phyloP scores from a whole-genome alignment of 1,140 invertebrate genomes.

The Pogonomyrmex barbatus region DNA sequence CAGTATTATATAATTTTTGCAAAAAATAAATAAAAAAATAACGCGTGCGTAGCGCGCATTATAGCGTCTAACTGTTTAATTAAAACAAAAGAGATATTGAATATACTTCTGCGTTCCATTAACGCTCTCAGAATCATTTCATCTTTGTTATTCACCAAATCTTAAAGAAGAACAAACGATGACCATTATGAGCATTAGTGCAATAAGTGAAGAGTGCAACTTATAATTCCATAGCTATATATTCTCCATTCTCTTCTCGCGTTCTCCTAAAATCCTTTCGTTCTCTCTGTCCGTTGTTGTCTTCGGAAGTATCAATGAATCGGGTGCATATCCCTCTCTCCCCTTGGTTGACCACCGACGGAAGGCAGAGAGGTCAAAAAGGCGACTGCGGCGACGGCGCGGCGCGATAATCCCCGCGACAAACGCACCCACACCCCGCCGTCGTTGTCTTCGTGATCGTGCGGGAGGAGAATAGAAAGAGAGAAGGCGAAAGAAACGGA shows the following conservation, averaged over 20 bases:
- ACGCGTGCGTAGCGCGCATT: too few relatives aligned
- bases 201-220: not conserved
- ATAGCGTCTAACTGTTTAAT: too few relatives aligned
- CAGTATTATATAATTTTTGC: too few relatives aligned
- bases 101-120: too few relatives aligned
- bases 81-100: too few relatives aligned
- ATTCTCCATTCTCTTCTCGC: too few relatives aligned
- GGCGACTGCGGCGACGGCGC: slow-evolving; percentile 41
- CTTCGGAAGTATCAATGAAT: slow-evolving; percentile 46
- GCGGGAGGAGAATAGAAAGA: not conserved
- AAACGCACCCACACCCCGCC: slow-evolving; percentile 50
- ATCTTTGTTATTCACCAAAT: too few relatives aligned
- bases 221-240: not conserved
- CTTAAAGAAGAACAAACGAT: too few relatives aligned
- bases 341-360: slow-evolving; percentile 55
- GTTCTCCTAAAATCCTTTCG: not conserved
- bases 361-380: slow-evolving; percentile 69
- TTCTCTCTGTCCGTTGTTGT: slow-evolving; percentile 35
- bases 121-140: too few relatives aligned
- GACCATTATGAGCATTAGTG: too few relatives aligned
- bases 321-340: not conserved
- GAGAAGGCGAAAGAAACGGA: slow-evolving; percentile 3
- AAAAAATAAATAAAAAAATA: too few relatives aligned
- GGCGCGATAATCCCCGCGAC: slow-evolving; percentile 75
- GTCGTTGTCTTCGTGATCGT: slow-evolving; percentile 31